Base-by-base conservation (phyloP, 2,888 invertebrate species). In the Dolichomitus sp. region DNA sequence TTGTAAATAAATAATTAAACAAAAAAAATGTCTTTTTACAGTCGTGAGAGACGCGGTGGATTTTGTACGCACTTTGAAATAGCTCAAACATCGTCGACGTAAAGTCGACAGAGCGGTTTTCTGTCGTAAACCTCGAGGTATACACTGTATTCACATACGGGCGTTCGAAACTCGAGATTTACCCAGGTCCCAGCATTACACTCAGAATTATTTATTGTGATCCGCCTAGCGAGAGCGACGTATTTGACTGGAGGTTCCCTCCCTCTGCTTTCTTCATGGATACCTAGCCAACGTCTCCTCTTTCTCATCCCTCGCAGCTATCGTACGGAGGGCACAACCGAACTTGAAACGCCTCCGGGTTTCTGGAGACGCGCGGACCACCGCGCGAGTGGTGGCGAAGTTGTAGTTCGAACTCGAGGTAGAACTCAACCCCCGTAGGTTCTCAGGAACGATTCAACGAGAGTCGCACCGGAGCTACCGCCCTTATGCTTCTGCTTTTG, bases 321-420 rank as follows among this genome's bases (percentile, higher is more conserved):
- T 42, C 54, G 40, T 23, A 17, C 50, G 48, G 52, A 76, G 80
- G 75, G 66, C 70, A 37, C 68, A 19, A 72, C 52, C 52, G 69
- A 83, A 83, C 79, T 83, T 76, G 70, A 76, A 83, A 76, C 75
- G 82, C 82, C 82, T 72, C 70, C 54, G 78, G 79, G 82, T 61
- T 79, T 68, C 52, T 42, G 70, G 59, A 66, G 59, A 74, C 74
- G 61, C 69, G 75, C 42, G 57, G 48, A 61, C 40, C 33, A 69
- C 69, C 27, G 57, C 19, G 69, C 45, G 37, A 76, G 79, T 72
- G 75, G 65, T 66, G 45, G 66, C 57, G 54, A 45, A 68, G 68
- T 42, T 61, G 52, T 70, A 70, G 17, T 50, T 70, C 48, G 61
- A 74, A 37, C 61, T 40, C 61, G 14, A 48, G 59, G 72, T 50